Conservation (phyloP, 2,888 invertebrate species). For the Ptychoptera contaminata region DNA sequence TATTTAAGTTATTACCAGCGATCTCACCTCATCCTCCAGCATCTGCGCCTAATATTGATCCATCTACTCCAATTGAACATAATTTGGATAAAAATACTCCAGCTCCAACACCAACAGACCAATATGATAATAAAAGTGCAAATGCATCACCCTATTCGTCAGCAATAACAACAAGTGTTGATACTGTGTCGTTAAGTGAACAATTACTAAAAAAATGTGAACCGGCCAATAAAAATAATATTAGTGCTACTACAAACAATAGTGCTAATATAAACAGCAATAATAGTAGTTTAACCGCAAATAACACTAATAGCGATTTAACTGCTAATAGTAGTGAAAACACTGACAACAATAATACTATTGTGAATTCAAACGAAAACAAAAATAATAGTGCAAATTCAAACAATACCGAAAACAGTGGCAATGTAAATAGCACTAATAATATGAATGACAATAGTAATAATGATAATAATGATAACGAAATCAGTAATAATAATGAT, state of each 20-base stretch:
- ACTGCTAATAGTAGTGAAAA: too few species aligned
- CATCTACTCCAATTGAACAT: conserved; percentile 31
- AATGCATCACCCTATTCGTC: conserved; percentile 27
- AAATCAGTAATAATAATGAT: conserved; percentile 18
- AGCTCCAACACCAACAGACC: conserved; percentile 30
- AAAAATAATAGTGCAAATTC: too few species aligned
- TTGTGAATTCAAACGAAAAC: too few species aligned
- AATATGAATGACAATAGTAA: too few species aligned
- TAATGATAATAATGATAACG: conserved; percentile 9
- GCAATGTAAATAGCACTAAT: too few species aligned
- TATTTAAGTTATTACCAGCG: conserved; percentile 22
- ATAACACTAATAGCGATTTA: too few species aligned
- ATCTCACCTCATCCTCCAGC: conserved; percentile 45
- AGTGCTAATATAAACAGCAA: not conserved
- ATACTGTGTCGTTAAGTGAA: conserved; percentile 24
- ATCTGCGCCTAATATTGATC: conserved; percentile 22
- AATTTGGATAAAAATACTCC: conserved; percentile 30
- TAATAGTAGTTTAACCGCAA: not conserved
- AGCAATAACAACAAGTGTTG: conserved; percentile 18
- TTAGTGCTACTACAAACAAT: not conserved
- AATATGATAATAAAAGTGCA: conserved; percentile 30
- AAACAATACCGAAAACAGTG: too few species aligned
- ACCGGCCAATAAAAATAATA: not conserved
- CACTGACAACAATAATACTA: too few species aligned
- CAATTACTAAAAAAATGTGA: not conserved